These are phyloP conservation scores for Antechinus flavipes DNA, from an alignment of 2,113 vertebrate species.

Conservation along the genomic window DNA sequence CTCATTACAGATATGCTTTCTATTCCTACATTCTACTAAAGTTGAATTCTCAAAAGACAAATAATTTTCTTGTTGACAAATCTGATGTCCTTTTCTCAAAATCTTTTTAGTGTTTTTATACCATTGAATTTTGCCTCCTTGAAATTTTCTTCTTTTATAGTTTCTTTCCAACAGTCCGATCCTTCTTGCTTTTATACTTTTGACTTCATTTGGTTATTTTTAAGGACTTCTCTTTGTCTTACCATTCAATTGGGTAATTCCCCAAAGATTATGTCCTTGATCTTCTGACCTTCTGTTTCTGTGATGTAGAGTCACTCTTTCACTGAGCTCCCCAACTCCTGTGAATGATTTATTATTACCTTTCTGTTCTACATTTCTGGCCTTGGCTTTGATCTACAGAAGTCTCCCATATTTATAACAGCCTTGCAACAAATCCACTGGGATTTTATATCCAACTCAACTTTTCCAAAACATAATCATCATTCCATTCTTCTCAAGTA, in stretches of 20 bases:
- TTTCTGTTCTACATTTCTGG: background rate
- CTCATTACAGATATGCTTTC: background rate
- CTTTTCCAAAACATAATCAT: background rate
- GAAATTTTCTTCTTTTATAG: background rate
- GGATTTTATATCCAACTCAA: background rate
- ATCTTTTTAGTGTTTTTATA: background rate
- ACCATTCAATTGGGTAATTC: background rate
- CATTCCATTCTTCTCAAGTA: background rate
- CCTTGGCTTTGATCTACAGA: background rate
- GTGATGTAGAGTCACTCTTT: background rate
- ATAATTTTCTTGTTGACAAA: background rate
- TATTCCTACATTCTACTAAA: background rate
- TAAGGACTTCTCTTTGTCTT: background rate
- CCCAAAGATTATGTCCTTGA: background rate
- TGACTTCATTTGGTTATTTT: background rate
- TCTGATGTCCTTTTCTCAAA: background rate
- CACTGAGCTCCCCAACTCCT: background rate
- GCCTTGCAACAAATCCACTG: background rate
- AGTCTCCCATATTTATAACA: background rate
- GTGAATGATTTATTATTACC: background rate
- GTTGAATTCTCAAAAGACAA: background rate
- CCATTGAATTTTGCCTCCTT: background rate
- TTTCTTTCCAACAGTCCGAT: background rate
- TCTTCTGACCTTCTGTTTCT: background rate
- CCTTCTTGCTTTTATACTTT: background rate